A percentile compares a stretch with the other conserved stretches of the same genome.
These are phyloP conservation scores for Pyxicephalus adspersus DNA, from an alignment of 2,113 vertebrate species.

Conservation along the genomic window DNA sequence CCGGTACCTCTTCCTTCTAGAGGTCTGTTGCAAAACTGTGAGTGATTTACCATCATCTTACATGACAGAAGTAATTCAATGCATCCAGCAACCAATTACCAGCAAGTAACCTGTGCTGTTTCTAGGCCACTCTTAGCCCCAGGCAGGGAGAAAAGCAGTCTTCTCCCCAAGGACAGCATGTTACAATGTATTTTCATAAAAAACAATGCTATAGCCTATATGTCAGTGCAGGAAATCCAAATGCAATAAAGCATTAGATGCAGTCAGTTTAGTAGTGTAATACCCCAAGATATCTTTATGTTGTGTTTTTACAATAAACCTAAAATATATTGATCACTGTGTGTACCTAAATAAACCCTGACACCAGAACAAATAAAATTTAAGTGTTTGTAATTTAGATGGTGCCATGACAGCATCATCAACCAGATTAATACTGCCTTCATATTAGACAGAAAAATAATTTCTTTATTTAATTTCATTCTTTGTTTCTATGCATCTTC, in stretches of 20 bases:
- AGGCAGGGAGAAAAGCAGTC: neutral
- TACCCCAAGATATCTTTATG: too few relatives aligned
- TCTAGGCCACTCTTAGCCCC: slow-evolving; percentile 22
- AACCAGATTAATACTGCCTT: too few relatives aligned
- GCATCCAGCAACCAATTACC: slow-evolving; percentile 19
- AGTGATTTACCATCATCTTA: slow-evolving; percentile 42
- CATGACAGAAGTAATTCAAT: slow-evolving; percentile 31
- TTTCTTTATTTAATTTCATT: too few relatives aligned
- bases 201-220: neutral
- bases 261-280: neutral
- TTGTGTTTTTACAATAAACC: too few relatives aligned
- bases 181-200: slow-evolving; percentile 11
- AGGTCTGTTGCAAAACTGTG: neutral
- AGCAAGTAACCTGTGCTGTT: slow-evolving; percentile 29
- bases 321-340: too few relatives aligned
- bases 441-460: too few relatives aligned
- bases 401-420: too few relatives aligned
- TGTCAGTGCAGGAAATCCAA: neutral
- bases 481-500: too few relatives aligned
- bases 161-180: slow-evolving; percentile 23
- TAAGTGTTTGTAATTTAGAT: too few relatives aligned
- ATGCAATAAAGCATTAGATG: neutral
- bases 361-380: too few relatives aligned
- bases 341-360: too few relatives aligned
- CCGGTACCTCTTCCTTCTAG: neutral